Conservation (phyloP, 2,113 vertebrate genomes). For the Gorilla gorilla region DNA sequence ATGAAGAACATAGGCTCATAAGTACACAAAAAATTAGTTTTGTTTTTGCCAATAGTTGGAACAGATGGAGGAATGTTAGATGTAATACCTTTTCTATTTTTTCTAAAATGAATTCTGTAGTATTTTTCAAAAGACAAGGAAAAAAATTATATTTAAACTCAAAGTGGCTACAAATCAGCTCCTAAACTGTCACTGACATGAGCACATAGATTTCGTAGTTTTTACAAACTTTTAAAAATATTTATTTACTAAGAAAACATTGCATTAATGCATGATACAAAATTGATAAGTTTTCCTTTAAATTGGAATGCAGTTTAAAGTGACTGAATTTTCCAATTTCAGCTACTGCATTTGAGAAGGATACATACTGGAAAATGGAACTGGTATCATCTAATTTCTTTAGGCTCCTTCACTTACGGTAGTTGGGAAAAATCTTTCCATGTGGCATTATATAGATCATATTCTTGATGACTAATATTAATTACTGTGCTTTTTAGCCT, state of each 20-base stretch:
- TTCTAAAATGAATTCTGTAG: constrained; percentile 45
- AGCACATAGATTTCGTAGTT: constrained; percentile 82
- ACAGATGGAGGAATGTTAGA: constrained; percentile 73
- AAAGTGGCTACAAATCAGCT: constrained; percentile 92
- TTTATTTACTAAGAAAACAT: constrained; percentile 82
- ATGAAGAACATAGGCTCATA: constrained; percentile 13
- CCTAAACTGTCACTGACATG: constrained; percentile 83
- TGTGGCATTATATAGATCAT: constrained; percentile 53
- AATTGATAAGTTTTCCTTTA: constrained; percentile 86
- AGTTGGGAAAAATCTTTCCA: constrained; percentile 43
- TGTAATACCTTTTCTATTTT: constrained; percentile 48
- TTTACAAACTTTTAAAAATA: constrained; percentile 81
- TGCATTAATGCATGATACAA: constrained; percentile 88
- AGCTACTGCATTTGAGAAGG: constrained; percentile 86
- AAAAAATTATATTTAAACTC: constrained; percentile 78
- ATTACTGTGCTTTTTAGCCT: constrained; percentile 50
- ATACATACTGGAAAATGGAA: constrained; percentile 88
- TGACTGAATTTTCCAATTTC: constrained; percentile 87
- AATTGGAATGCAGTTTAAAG: constrained; percentile 88
- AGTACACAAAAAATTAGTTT: constrained; percentile 4
- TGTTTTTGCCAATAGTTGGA: constrained; percentile 77
- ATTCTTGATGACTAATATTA: constrained; percentile 33
- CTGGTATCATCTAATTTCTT: constrained; percentile 86
- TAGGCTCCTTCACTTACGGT: constrained; percentile 64
- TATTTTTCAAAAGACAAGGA: constrained; percentile 48